Percentiles rank a stretch among this genome's conserved stretches.
Evolutionary conservation across 1,140 invertebrate genomes (phyloP).

Genomic region (Brachionus asplanchnoidis): DNA sequence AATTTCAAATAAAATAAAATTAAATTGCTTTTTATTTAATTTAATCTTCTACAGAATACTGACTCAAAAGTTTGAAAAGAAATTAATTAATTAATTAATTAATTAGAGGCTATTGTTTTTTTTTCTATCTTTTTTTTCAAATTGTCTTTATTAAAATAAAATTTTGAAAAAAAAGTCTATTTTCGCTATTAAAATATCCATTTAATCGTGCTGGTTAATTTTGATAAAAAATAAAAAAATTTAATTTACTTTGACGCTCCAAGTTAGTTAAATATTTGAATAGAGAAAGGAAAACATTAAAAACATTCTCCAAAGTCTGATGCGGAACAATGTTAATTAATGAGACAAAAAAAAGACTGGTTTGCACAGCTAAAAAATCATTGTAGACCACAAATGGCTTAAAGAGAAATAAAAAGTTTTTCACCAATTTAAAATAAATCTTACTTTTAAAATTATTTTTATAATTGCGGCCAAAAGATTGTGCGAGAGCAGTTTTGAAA

Average conservation of each 20-base stretch:
- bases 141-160: too few species aligned
- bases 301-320: slow-evolving; percentile 26
- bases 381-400: not conserved
- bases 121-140: too few species aligned
- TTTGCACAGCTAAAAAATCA: slow-evolving; percentile 18
- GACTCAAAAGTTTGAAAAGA: too few species aligned
- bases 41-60: too few species aligned
- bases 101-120: too few species aligned
- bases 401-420: not conserved
- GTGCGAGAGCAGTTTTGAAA: not conserved
- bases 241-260: not conserved
- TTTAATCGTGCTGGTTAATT: too few species aligned
- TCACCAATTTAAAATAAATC: not conserved
- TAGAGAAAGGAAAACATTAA: slow-evolving; percentile 4
- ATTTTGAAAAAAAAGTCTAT: too few species aligned
- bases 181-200: too few species aligned
- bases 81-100: too few species aligned
- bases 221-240: not conserved
- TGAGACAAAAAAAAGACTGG: not conserved
- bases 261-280: not conserved
- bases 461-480: not conserved
- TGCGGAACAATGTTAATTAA: not conserved
- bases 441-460: not conserved
- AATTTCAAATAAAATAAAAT: too few species aligned
- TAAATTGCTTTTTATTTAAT: too few species aligned